Base-by-base conservation (phyloP, 2,797 vertebrate species). In the Clarias pachynema region DNA sequence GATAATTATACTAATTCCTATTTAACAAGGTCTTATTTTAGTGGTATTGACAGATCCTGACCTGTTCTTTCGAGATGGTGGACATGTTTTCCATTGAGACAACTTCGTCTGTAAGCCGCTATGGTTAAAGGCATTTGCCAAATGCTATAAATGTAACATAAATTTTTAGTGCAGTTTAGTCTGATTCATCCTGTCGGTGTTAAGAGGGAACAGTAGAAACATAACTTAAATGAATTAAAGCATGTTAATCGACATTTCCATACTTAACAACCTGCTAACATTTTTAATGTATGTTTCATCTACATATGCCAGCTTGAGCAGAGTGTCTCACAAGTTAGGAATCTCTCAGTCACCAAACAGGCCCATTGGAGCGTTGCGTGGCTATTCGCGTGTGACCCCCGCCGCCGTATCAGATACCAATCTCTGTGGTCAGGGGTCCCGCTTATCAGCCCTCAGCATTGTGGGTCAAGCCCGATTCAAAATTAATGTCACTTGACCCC, bases 401-500 rank as follows among this genome's bases (percentile, higher is more conserved):
- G 59, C 83, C 79, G 57, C 77, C 79, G 34, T 90, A 90, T 89
- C 86, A 87, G 89, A 90, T 89, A 87, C 86, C 91, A 86, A 90
- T 91, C 88, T 89, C 81, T 63, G 44, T 65, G 81, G 79, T 80
- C 66, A 88, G 77, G 84, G 88, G 89, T 89, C 88, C 90, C 86
- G 53, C 60, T 91, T 95, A 94, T 95, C 94, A 91, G 93, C 91
- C 90, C 91, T 24, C 92, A 87, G 90, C 91, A 94, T 94, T 92
- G 91, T 79, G 90, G 91, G 94, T 95, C 94, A 93, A 88, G 87
- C 56, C 92, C 95, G 95, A 93, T 93, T 93, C 89, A 94, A 95
- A 91, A 93, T 88, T 89, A 90, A 86, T 92, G 87, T 94, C 91
- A 94, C 94, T 94, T 95, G 95, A 95, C 95, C 93, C 93, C 90